Evolutionary conservation across 2,888 invertebrate genomes (phyloP), one percentile per base, ranked within the genome.

Genomic region (Cryptocephalus primarius): DNA sequence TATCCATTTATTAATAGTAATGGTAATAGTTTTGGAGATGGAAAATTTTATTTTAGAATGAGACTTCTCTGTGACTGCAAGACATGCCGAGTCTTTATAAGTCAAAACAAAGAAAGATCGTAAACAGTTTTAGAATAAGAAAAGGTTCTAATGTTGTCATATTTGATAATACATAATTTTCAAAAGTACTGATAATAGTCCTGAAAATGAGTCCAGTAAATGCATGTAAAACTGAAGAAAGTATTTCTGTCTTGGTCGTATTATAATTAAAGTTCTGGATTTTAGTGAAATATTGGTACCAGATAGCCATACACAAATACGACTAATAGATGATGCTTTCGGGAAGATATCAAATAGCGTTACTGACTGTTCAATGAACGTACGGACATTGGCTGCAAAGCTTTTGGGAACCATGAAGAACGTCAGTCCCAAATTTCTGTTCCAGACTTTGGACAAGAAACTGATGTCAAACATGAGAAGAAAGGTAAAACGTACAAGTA

Each of bases 401-500:
- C 73, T 93, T 45, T 76, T 95, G 46, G 97, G 97, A 1, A 78
- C 83, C 10, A 88, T 97, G 76, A 82, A 83, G 42, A 79, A 79
- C 44, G 96, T 99, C 4, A 88, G 93, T 46, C 81, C 86, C 41
- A 80, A 85, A 49, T 95, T 94, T 70, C 75, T 99, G 45, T 84
- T 92, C 63, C 97, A 99, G 72, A 97, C 97, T 0, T 72, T 99
- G 33, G 97, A 99, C 66, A 99, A 99, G 70, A 97, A 97, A 65
- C 78, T 95, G 22, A 94, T 95, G 92, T 90, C 91, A 43, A 89
- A 93, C 63, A 86, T 94, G 83, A 82, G 88, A 49, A 59, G 69
- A 49, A 70, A 70, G 75, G 88, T 88, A 69, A 62, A 68, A 62
- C 48, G 40, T 22, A 22, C 22, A n/a, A n/a, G n/a, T n/a, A n/a